phyloP scores from a whole-genome alignment of 2,113 vertebrate species.

The Bubo scandiacus region DNA sequence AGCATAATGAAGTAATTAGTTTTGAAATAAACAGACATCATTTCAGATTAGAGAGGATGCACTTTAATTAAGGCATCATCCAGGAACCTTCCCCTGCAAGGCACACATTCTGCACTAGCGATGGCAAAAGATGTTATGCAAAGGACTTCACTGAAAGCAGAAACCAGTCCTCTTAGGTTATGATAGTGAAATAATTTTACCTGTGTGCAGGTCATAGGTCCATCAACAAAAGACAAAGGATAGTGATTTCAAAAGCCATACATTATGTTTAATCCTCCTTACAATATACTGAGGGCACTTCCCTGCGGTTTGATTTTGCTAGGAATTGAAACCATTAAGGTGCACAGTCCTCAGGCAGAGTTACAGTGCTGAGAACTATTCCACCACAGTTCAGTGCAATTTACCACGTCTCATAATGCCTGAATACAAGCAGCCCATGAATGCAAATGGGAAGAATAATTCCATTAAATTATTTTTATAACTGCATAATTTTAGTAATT shows the following conservation, averaged over 20 bases:
- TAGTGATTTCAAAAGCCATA: not conserved
- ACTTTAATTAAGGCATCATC: constrained; percentile 42
- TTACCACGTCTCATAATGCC: not conserved
- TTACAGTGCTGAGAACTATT: constrained; percentile 38
- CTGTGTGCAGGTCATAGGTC: not conserved
- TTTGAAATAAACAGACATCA: constrained; percentile 15
- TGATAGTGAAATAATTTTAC: not conserved
- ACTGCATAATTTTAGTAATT: constrained; percentile 70
- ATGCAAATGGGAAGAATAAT: constrained; percentile 64
- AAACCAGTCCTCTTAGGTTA: not conserved
- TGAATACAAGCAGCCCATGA: constrained; percentile 22
- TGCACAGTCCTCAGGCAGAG: constrained; percentile 6
- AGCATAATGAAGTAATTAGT: constrained; percentile 16
- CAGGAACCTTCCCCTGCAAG: not conserved
- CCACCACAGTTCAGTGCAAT: not conserved
- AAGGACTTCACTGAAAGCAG: not conserved
- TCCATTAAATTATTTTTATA: constrained; percentile 66
- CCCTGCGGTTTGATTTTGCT: not conserved
- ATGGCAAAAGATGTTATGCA: not conserved
- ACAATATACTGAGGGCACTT: not conserved
- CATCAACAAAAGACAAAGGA: not conserved
- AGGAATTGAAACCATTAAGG: not conserved
- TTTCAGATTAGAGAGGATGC: constrained; percentile 11
- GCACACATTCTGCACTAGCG: not conserved
- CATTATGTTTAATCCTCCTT: not conserved